Conservation (phyloP, 1,140 invertebrate genomes). For the Camponotus pennsylvanicus region DNA sequence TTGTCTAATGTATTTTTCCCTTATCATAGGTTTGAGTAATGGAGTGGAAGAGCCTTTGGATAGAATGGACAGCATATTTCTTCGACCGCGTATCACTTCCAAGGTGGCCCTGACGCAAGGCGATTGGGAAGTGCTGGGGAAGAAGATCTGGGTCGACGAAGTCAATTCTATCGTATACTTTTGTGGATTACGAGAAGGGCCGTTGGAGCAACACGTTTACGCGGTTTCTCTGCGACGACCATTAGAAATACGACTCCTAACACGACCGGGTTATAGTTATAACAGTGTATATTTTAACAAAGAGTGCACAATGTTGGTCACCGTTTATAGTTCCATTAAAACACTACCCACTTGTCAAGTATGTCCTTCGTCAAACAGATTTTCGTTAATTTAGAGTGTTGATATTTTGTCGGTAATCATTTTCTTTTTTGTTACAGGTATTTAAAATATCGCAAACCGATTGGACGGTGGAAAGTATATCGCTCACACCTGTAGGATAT, state of each 20-base stretch:
- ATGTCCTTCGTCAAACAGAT: constrained; percentile 26
- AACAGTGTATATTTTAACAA: constrained; percentile 92
- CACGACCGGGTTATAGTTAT: constrained; percentile 92
- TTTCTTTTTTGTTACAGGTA: constrained; percentile 84
- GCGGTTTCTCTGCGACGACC: constrained; percentile 91
- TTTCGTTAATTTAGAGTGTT: not conserved
- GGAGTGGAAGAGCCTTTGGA: constrained; percentile 85
- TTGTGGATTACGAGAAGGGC: constrained; percentile 92
- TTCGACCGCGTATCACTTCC: constrained; percentile 88
- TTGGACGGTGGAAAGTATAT: constrained; percentile 89
- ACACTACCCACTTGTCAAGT: constrained; percentile 92
- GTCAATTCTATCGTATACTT: constrained; percentile 92
- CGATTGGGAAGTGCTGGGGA: constrained; percentile 93
- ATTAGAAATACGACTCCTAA: constrained; percentile 90
- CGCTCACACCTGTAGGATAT: constrained; percentile 89
- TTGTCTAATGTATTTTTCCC: constrained; percentile 37
- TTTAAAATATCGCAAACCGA: constrained; percentile 90
- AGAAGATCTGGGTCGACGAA: constrained; percentile 93
- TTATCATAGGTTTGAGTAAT: constrained; percentile 83
- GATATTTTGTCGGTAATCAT: not conserved
- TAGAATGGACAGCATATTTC: constrained; percentile 86
- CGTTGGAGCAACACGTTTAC: constrained; percentile 94
- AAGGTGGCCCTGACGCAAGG: constrained; percentile 92
- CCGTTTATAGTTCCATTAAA: constrained; percentile 95
- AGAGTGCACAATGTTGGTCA: constrained; percentile 94